Conservation (phyloP, 2,113 vertebrate species). For the Romanogobio albipinnatus region DNA sequence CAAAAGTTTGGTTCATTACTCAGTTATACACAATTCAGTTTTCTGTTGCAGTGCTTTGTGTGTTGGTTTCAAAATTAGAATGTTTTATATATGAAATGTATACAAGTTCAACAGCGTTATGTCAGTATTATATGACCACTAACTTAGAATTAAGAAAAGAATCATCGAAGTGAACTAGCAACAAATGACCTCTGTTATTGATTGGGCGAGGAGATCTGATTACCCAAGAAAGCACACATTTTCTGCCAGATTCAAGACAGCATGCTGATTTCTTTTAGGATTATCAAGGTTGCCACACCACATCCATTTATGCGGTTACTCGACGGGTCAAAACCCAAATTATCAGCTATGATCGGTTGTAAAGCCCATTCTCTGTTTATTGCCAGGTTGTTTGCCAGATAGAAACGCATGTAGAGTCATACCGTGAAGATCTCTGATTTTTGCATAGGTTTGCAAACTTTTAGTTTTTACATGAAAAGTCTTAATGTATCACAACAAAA, state of each 20-base stretch:
- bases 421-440: not conserved
- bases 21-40: not conserved
- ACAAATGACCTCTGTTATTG: not conserved
- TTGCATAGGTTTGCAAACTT: not conserved
- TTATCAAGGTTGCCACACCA: constrained; percentile 14
- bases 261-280: not conserved
- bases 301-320: constrained; percentile 24
- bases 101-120: too few relatives aligned
- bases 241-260: not conserved
- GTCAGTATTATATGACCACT: too few relatives aligned
- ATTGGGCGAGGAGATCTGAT: not conserved
- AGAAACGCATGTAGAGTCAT: not conserved
- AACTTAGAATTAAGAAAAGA: too few relatives aligned
- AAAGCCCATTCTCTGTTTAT: not conserved
- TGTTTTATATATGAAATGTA: too few relatives aligned
- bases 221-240: not conserved
- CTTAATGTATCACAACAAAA: not conserved
- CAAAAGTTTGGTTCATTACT: not conserved
- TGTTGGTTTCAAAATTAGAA: too few relatives aligned
- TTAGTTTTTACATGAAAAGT: not conserved
- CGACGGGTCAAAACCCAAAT: not conserved
- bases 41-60: too few relatives aligned
- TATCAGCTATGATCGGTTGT: not conserved
- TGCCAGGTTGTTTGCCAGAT: not conserved
- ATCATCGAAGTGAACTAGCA: not conserved